Percentiles rank a stretch among this genome's conserved stretches.
Conservation (phyloP, 2,797 vertebrate species). For the Scolopax rusticola region DNA sequence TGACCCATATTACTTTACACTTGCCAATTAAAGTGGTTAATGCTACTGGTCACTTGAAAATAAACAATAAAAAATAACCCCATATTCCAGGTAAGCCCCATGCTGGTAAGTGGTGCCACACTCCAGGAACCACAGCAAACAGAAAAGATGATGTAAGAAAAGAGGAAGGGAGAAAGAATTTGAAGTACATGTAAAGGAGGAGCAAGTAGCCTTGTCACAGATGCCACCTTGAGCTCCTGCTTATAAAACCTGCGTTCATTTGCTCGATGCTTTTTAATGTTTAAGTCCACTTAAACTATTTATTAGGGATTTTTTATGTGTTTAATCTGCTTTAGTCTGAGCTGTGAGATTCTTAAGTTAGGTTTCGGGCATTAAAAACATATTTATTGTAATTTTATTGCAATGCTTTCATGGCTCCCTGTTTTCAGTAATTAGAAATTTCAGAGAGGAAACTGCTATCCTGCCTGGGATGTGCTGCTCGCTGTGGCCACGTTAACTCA, state of each 20-base stretch:
- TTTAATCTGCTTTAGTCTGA: not conserved
- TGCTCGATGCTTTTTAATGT: not conserved
- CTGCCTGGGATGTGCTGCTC: not conserved
- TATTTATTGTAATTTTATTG: not conserved
- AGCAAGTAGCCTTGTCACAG: not conserved
- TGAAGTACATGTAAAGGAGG: not conserved
- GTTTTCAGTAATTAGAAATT: not conserved
- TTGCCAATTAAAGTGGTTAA: not conserved
- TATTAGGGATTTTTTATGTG: not conserved
- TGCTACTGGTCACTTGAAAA: not conserved
- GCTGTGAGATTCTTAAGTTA: not conserved
- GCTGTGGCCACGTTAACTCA: not conserved
- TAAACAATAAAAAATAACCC: not conserved
- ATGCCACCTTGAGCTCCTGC: not conserved
- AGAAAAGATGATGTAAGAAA: not conserved
- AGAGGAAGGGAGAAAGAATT: not conserved
- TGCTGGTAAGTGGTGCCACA: not conserved
- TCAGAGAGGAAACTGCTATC: not conserved
- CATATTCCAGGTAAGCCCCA: not conserved
- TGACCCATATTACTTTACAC: not conserved
- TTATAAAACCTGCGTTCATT: not conserved
- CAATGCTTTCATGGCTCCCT: rapidly evolving
- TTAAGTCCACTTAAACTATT: not conserved
- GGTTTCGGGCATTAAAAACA: not conserved
- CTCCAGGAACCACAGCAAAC: not conserved